Base-by-base conservation (phyloP, 2,113 vertebrate genomes). In the Xenotilapia longispinis region DNA sequence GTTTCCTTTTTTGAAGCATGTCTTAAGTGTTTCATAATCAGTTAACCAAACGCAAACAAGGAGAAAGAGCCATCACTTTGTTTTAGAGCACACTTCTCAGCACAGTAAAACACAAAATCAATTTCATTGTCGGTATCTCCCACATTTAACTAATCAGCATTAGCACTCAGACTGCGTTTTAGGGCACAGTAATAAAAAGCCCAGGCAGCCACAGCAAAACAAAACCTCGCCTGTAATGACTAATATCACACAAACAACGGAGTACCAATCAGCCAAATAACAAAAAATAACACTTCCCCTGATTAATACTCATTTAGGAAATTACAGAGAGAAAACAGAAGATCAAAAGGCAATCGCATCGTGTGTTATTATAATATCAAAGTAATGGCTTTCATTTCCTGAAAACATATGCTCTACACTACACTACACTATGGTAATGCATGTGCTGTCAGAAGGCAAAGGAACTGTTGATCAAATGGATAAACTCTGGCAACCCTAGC, bases 271-370 rank as follows among this genome's bases (percentile, higher is more conserved):
- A 90, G 84, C 87, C 88, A 86, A 81, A 91, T 9, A 88, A 82
- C 38, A 84, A 82, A 88, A 88, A 91, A 84, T 55, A 90, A 84
- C 86, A 84, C 85, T 87, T 85, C 21, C 54, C 58, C 83, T 87
- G 60, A 93, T 94, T 92, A 86, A 90, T 63, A 81, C 49, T 88
- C 84, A 89, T 91, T 88, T 84, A 86, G 60, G 6, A 75, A 88
- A 91, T 87, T 87, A 88, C 7, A 81, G 40, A 65, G 80, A 84
- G 63, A 91, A 90, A 88, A 87, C 53, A 82, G 23, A 85, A 78
- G 63, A 90, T 88, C 63, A 80, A 19, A 90, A 47, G 23, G 88
- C 81, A 81, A 82, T 90, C 82, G 60, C 23, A 70, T 45, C 83
- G 65, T 83, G n/a, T 86, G 68, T 51, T 78, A 55, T 92, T 86